Percentiles rank a stretch among this genome's conserved stretches.
These are phyloP conservation scores for Cynoglossus semilaevis DNA, from an alignment of 2,113 vertebrate genomes.

Conservation along the genomic window DNA sequence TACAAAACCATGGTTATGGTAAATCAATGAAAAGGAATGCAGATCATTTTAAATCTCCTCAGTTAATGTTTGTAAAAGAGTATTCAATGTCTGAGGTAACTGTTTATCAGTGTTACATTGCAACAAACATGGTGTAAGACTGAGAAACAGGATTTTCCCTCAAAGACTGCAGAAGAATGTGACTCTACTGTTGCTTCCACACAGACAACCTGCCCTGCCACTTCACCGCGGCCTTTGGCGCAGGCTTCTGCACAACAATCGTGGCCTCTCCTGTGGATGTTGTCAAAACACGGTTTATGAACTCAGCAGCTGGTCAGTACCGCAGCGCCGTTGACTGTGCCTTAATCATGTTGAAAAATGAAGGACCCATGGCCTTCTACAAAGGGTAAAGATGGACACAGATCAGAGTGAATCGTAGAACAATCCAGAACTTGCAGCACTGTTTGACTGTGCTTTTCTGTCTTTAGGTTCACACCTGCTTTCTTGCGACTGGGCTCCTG, in stretches of 20 bases:
- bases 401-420: background rate
- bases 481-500: constrained; percentile 90
- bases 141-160: too few relatives aligned
- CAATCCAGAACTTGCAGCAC: too few relatives aligned
- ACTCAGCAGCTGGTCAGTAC: constrained; percentile 82
- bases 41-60: too few relatives aligned
- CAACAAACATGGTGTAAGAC: too few relatives aligned
- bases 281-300: constrained; percentile 96
- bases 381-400: constrained; percentile 83
- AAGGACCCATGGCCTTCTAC: constrained; percentile 87
- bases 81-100: too few relatives aligned
- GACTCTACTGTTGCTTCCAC: background rate
- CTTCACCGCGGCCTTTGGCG: constrained; percentile 89
- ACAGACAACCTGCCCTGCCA: constrained; percentile 93
- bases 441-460: constrained; percentile 2
- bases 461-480: constrained; percentile 86
- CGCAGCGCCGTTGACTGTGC: constrained; percentile 81
- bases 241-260: constrained; percentile 92
- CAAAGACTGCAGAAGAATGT: background rate
- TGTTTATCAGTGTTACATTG: too few relatives aligned
- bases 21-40: too few relatives aligned
- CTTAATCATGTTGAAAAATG: constrained; percentile 81
- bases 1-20: too few relatives aligned
- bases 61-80: too few relatives aligned
- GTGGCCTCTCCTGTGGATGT: constrained; percentile 94